Percentiles rank a stretch among this genome's conserved stretches.
Conservation (phyloP, 2,888 invertebrate species). For the Camponotus fellah region DNA sequence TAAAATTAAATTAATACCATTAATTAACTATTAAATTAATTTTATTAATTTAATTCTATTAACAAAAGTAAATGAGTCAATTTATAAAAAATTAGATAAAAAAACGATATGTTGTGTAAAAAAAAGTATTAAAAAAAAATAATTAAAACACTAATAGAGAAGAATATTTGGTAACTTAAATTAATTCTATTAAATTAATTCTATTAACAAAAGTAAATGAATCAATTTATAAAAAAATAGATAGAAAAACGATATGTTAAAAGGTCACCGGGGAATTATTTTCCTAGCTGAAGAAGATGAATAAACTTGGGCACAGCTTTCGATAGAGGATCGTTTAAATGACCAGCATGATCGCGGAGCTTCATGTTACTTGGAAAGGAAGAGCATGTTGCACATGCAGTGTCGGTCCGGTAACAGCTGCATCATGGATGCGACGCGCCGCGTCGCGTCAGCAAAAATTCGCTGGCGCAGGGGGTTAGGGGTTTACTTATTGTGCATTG, state of each 20-base stretch:
- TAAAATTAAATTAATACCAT: too few species aligned
- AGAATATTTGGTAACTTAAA: neutral
- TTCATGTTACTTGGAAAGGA: slow-evolving; percentile 39
- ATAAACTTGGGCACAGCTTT: neutral
- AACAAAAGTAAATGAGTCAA: neutral
- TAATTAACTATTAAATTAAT: too few species aligned
- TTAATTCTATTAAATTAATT: slow-evolving; percentile 4
- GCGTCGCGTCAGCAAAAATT: slow-evolving; percentile 49
- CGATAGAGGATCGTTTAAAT: neutral
- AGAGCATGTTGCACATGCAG: slow-evolving; percentile 23
- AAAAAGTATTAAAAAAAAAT: neutral
- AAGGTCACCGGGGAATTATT: neutral
- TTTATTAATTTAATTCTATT: neutral
- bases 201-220: neutral
- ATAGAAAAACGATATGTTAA: neutral
- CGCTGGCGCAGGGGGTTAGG: slow-evolving; percentile 44
- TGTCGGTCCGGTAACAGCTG: slow-evolving; percentile 51
- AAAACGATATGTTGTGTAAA: too few species aligned
- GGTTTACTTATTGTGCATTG: slow-evolving; percentile 49
- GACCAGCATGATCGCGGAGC: neutral
- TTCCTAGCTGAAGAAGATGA: neutral
- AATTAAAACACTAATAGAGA: neutral
- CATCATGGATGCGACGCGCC: slow-evolving; percentile 29
- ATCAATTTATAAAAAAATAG: neutral
- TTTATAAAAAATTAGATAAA: neutral